Evolutionary conservation across 2,888 invertebrate species (phyloP).

Genomic region (Lathronympha strigana): DNA sequence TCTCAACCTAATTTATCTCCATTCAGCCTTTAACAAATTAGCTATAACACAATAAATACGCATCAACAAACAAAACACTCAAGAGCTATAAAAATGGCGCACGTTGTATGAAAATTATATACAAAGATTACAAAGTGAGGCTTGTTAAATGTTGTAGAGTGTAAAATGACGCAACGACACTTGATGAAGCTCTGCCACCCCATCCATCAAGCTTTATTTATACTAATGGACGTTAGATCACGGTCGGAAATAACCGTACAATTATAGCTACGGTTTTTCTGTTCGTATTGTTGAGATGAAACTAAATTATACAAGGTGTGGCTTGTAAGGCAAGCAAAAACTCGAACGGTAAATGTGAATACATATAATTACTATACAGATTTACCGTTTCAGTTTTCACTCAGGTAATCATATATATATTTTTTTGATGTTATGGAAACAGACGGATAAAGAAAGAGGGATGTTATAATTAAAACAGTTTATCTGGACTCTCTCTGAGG

Average conservation of each 20-base stretch:
- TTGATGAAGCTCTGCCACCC: constrained; percentile 35
- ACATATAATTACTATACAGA: too few species aligned
- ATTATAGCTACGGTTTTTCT: not conserved
- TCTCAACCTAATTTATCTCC: not conserved
- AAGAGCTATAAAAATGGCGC: not conserved
- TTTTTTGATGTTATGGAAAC: too few species aligned
- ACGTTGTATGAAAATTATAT: not conserved
- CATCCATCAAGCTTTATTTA: constrained; percentile 41
- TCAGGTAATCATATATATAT: too few species aligned
- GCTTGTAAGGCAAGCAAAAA: too few species aligned
- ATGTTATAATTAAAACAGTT: too few species aligned
- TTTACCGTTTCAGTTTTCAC: too few species aligned
- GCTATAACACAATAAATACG: constrained; percentile 7
- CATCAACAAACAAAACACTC: constrained; percentile 5
- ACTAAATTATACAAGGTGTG: too few species aligned
- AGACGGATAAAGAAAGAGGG: too few species aligned
- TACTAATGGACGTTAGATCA: constrained; percentile 39
- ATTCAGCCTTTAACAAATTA: constrained; percentile 8
- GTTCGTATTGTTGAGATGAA: not conserved
- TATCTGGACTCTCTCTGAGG: too few species aligned
- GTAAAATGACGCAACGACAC: constrained; percentile 36
- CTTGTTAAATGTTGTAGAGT: not conserved
- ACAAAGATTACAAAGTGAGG: not conserved
- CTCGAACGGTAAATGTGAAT: too few species aligned
- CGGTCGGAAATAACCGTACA: constrained; percentile 29